Base-by-base conservation (phyloP, 2,113 vertebrate genomes). In the Nothoprocta perdicaria region DNA sequence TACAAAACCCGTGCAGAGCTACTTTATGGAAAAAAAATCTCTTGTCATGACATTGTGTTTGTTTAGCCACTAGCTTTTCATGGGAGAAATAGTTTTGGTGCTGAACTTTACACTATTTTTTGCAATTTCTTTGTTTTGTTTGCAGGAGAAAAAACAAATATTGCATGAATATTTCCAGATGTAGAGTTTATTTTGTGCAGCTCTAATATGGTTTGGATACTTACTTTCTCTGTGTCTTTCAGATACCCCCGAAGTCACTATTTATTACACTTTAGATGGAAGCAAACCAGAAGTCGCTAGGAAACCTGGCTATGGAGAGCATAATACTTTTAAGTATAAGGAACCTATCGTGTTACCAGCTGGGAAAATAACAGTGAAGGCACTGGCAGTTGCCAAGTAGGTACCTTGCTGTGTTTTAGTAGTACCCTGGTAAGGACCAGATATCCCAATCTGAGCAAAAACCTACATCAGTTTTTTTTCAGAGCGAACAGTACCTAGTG, bases 201-300 rank as follows among this genome's bases (percentile, higher is more conserved):
- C 14, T 14, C 68, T 31, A 33, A 33, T 48, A 13, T 8, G 71
- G 24, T 58, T 55, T 78, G 57, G 41, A 29, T 72, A 63, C 73
- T 75, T 82, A n/a, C 45, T 86, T 80, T 92, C 43, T 94, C 88
- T 75, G 23, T 90, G 29, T 91, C 76, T 95, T 97, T 93, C 96
- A 99, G 99, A 98, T 80, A 98, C 98, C 41, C 96, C 97, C 7
- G 98, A 97, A 58, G 98, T 98, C 55, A 95, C 74, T 33, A 97
- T 99, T 95, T 98, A 98, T 97, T 99, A 98, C 94, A 99, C 99
- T 4, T 79, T 99, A 96, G 98, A 99, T 91, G 98, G 99, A 74
- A 99, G 97, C 65, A 99, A 97, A 86, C 99, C 99, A 31, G 97
- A 98, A 84, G 76, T 96, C 62, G 17, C 79, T 61, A 98, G 96